A percentile compares a stretch with the other conserved stretches of the same genome.
These are phyloP conservation scores for Lutraria lutraria DNA, from an alignment of 2,888 invertebrate species.

Conservation along the genomic window DNA sequence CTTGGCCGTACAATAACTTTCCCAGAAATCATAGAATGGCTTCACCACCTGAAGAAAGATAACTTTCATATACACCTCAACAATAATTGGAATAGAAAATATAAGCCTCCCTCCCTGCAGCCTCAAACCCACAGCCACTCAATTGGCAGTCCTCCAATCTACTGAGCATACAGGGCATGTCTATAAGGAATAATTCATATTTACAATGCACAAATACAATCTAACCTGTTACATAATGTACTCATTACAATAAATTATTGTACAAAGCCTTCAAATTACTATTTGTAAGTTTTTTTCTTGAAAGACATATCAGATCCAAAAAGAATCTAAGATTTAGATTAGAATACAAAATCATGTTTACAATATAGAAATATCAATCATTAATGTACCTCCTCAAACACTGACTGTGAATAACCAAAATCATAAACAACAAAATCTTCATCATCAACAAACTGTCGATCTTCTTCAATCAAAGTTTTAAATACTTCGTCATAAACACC, in stretches of 20 bases:
- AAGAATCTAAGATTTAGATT: background rate
- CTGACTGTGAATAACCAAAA: constrained; percentile 92
- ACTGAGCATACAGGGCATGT: too few relatives aligned
- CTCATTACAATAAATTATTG: too few relatives aligned
- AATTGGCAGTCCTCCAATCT: too few relatives aligned
- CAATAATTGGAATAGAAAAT: background rate
- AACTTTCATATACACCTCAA: background rate
- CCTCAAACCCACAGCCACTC: too few relatives aligned
- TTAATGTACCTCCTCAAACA: constrained; percentile 90
- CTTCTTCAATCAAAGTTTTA: constrained; percentile 94
- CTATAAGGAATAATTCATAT: too few relatives aligned
- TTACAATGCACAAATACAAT: too few relatives aligned
- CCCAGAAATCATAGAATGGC: constrained; percentile 97
- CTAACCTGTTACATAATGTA: too few relatives aligned
- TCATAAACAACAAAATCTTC: constrained; percentile 87
- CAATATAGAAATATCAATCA: background rate
- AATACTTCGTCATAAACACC: constrained; percentile 95
- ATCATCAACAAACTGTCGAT: constrained; percentile 91
- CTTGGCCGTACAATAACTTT: constrained; percentile 96
- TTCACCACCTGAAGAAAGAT: constrained; percentile 90
- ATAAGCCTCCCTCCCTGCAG: too few relatives aligned
- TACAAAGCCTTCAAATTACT: too few relatives aligned
- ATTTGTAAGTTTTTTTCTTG: background rate
- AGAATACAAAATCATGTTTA: background rate
- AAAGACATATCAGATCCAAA: background rate